A percentile compares a stretch with the other conserved stretches of the same genome.
Conservation (phyloP, 2,797 vertebrate species). For the Anabas testudineus region DNA sequence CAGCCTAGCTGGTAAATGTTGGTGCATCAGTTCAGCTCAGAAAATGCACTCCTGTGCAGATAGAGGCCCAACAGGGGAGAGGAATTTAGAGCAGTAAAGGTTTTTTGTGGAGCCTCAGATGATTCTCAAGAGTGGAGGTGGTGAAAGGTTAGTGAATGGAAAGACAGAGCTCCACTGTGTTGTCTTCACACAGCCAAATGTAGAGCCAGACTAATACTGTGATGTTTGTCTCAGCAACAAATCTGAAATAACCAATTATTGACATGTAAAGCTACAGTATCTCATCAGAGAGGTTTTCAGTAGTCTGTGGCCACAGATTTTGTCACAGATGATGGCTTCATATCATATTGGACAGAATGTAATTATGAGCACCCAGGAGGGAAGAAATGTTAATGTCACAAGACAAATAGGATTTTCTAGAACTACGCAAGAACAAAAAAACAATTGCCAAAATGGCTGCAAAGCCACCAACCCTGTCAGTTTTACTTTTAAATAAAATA, state of each 20-base stretch:
- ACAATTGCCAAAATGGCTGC: constrained; percentile 12
- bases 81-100: constrained; percentile 39
- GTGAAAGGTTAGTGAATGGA: constrained; percentile 58
- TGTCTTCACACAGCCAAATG: constrained; percentile 52
- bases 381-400: constrained; percentile 28
- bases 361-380: constrained; percentile 30
- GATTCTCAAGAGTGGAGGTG: constrained; percentile 50
- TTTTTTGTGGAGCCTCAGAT: constrained; percentile 18
- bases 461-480: constrained; percentile 3
- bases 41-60: constrained; percentile 50
- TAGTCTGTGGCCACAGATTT: constrained; percentile 34
- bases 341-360: constrained; percentile 19
- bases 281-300: constrained; percentile 38
- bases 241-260: constrained; percentile 34
- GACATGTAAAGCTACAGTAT: constrained; percentile 39
- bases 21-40: constrained; percentile 58
- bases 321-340: constrained; percentile 15
- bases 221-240: constrained; percentile 59
- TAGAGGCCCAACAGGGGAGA: constrained; percentile 33
- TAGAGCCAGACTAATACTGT: constrained; percentile 37
- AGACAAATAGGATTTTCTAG: constrained; percentile 38
- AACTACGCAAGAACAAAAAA: constrained; percentile 12
- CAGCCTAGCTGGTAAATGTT: constrained; percentile 54
- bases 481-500: constrained; percentile 16
- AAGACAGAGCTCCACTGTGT: constrained; percentile 53